Conservation (phyloP, 2,888 invertebrate genomes). For the Folsomia candida region DNA sequence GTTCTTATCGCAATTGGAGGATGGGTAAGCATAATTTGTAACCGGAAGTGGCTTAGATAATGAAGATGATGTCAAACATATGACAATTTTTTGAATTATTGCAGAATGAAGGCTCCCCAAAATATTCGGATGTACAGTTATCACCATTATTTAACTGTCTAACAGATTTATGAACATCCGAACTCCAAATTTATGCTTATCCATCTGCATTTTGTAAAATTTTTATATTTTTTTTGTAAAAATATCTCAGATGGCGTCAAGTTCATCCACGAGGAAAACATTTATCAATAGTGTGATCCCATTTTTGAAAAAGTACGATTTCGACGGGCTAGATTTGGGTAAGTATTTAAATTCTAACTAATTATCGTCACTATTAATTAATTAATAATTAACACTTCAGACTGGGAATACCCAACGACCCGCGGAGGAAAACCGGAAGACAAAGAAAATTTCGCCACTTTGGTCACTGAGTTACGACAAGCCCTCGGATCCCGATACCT, state of each 20-base stretch:
- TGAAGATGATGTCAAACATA: too few species aligned
- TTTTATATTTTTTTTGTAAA: too few species aligned
- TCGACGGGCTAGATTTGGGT: conserved; percentile 59
- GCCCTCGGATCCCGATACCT: conserved; percentile 27
- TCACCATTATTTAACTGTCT: background rate
- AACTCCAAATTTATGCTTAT: too few species aligned
- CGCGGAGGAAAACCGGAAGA: conserved; percentile 76
- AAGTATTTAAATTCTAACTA: background rate
- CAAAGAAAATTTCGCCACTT: conserved; percentile 70
- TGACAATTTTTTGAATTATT: background rate
- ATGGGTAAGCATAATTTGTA: conserved; percentile 36
- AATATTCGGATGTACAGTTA: conserved; percentile 51
- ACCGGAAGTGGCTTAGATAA: background rate
- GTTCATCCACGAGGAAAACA: conserved; percentile 39
- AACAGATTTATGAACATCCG: background rate
- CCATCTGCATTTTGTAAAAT: too few species aligned
- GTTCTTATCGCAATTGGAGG: conserved; percentile 54
- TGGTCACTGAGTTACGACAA: conserved; percentile 67
- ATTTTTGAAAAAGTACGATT: conserved; percentile 55
- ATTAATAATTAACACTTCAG: background rate
- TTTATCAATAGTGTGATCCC: conserved; percentile 52
- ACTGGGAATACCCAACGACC: conserved; percentile 66
- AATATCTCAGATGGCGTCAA: conserved; percentile 41
- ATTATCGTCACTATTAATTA: background rate
- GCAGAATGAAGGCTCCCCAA: conserved; percentile 53